Evolutionary conservation across 2,888 invertebrate genomes (phyloP).

Genomic region (Amblyteles armatorius): DNA sequence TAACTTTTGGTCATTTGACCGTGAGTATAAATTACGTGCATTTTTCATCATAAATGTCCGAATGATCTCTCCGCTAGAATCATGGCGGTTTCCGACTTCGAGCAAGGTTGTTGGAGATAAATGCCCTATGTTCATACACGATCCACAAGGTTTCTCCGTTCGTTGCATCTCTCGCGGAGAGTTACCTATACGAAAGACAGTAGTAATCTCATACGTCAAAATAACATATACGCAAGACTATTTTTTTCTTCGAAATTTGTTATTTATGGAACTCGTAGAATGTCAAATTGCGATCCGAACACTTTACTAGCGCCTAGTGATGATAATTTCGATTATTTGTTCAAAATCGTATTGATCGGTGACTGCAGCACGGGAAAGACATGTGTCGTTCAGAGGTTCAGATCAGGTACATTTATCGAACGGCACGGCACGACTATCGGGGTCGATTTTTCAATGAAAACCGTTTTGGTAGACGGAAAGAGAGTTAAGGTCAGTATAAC

Average conservation of each 20-base stretch:
- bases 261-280: slow-evolving; percentile 81
- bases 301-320: slow-evolving; percentile 92
- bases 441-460: slow-evolving; percentile 99
- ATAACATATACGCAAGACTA: not conserved
- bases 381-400: slow-evolving; percentile 97
- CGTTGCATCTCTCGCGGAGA: not conserved
- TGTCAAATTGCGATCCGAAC: slow-evolving; percentile 91
- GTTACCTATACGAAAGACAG: not conserved
- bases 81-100: slow-evolving; percentile 46
- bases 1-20: not conserved
- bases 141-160: not conserved
- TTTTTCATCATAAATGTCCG: not conserved
- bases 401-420: slow-evolving; percentile 97
- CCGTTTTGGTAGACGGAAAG: slow-evolving; percentile 96
- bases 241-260: not conserved
- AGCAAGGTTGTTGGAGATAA: not conserved
- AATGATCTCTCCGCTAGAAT: slow-evolving; percentile 21
- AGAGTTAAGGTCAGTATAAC: slow-evolving; percentile 92
- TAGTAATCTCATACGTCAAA: not conserved
- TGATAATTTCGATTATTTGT: slow-evolving; percentile 96
- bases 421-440: slow-evolving; percentile 98
- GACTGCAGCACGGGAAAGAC: slow-evolving; percentile 97
- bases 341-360: slow-evolving; percentile 97
- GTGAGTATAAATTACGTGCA: not conserved
- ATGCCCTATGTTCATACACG: not conserved